phyloP scores from a whole-genome alignment of 2,797 vertebrate species.

The Myotis findleyi region DNA sequence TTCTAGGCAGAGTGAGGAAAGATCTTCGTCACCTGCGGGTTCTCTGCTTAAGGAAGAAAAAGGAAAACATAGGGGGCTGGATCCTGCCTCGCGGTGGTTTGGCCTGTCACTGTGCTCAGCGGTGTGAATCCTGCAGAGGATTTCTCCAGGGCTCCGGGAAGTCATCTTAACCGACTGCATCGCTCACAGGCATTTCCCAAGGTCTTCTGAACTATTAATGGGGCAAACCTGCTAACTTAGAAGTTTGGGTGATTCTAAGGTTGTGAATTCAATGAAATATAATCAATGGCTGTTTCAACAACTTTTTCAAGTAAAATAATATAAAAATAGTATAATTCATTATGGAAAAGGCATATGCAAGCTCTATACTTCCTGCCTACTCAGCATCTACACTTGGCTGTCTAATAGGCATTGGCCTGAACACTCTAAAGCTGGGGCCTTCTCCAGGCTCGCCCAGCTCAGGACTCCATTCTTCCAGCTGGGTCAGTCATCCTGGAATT shows the following conservation, averaged over 20 bases:
- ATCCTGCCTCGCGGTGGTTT: background rate
- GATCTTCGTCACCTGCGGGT: background rate
- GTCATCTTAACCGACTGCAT: background rate
- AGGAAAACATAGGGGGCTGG: background rate
- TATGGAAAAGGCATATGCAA: background rate
- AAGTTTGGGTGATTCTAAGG: background rate
- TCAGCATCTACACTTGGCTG: background rate
- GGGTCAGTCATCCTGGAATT: background rate
- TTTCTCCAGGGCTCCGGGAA: background rate
- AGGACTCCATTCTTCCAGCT: background rate
- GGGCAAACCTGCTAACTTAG: background rate
- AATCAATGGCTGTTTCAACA: background rate
- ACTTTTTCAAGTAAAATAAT: background rate
- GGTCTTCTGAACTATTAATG: background rate
- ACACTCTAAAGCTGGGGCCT: background rate
- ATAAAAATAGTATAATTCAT: background rate
- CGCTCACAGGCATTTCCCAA: background rate
- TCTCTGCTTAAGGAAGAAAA: slow-evolving; percentile 9
- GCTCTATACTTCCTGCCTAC: background rate
- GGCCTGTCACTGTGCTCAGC: background rate
- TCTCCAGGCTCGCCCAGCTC: background rate
- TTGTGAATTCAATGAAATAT: slow-evolving; percentile 8
- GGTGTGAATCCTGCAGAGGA: background rate
- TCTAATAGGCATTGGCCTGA: background rate
- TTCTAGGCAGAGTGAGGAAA: background rate